Evolutionary conservation across 2,797 vertebrate species (phyloP).

Genomic region (Chromis chromis): DNA sequence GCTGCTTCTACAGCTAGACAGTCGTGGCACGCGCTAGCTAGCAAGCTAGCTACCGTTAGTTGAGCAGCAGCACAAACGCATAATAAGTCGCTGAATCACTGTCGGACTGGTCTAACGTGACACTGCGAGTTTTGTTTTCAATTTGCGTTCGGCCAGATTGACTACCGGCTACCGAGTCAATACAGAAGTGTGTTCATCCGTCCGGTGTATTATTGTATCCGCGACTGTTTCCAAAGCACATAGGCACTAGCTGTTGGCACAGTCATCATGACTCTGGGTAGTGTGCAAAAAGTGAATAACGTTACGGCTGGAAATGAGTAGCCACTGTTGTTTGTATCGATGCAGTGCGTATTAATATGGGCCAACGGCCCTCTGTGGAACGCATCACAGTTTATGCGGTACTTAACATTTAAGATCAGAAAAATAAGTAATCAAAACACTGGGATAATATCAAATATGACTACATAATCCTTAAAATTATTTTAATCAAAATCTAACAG

Average conservation of each 20-base stretch:
- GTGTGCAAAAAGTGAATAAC: constrained; percentile 83
- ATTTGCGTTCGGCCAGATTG: constrained; percentile 53
- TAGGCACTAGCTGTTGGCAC: constrained; percentile 68
- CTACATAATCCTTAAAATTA: not conserved
- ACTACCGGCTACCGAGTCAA: constrained; percentile 29
- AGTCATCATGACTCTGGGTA: constrained; percentile 78
- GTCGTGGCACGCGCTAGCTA: constrained; percentile 80
- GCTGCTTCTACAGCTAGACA: constrained; percentile 55
- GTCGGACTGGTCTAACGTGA: constrained; percentile 78
- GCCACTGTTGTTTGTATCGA: constrained; percentile 53
- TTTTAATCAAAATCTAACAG: too few species aligned
- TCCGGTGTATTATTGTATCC: constrained; percentile 55
- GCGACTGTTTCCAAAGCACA: constrained; percentile 74
- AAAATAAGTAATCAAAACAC: not conserved
- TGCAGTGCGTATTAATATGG: constrained; percentile 52
- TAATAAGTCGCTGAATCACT: constrained; percentile 89
- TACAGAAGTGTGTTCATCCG: constrained; percentile 35
- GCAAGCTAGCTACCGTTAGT: constrained; percentile 66
- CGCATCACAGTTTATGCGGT: constrained; percentile 3
- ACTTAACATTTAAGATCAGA: constrained; percentile 3
- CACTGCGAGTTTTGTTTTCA: constrained; percentile 75
- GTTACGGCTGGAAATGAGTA: constrained; percentile 60
- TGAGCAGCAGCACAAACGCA: constrained; percentile 76
- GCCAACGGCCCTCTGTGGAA: constrained; percentile 15
- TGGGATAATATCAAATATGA: not conserved